Percentiles rank a stretch among this genome's conserved stretches.
These are phyloP conservation scores for Cataglyphis altisquamis DNA, from an alignment of 2,888 invertebrate species.

Conservation along the genomic window DNA sequence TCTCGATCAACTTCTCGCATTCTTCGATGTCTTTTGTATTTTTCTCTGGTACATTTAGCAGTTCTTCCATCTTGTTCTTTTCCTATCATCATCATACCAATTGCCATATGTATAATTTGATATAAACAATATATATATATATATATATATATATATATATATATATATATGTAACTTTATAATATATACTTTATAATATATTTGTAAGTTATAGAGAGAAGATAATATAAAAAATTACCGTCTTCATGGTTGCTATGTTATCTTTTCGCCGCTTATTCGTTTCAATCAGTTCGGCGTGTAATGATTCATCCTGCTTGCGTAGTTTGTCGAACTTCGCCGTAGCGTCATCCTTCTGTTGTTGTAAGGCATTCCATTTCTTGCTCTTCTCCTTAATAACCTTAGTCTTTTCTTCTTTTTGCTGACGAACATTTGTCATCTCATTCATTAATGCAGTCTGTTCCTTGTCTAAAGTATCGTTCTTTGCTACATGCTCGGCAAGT, in stretches of 20 bases:
- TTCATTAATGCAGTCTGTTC: conserved; percentile 82
- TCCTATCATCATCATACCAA: conserved; percentile 85
- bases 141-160: neutral
- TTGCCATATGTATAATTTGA: conserved; percentile 35
- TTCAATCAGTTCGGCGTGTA: conserved; percentile 90
- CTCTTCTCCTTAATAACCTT: conserved; percentile 86
- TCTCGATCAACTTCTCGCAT: conserved; percentile 88
- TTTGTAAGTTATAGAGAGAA: neutral
- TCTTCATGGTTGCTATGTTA: conserved; percentile 89
- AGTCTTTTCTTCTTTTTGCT: conserved; percentile 88
- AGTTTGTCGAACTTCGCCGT: conserved; percentile 86
- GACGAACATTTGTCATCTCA: conserved; percentile 87
- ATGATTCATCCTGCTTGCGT: conserved; percentile 86
- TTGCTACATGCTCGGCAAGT: conserved; percentile 74
- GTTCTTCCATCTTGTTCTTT: conserved; percentile 90
- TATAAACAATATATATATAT: conserved; percentile 6
- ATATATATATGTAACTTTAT: too few relatives aligned
- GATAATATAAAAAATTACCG: conserved; percentile 66
- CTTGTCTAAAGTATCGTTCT: conserved; percentile 76
- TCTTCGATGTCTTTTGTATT: conserved; percentile 91
- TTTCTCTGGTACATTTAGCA: conserved; percentile 91
- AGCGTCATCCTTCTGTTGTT: conserved; percentile 88
- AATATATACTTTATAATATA: neutral
- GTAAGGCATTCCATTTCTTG: conserved; percentile 87
- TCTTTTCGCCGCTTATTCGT: conserved; percentile 92